Conservation (phyloP, 2,797 vertebrate genomes). For the Coilia nasus region DNA sequence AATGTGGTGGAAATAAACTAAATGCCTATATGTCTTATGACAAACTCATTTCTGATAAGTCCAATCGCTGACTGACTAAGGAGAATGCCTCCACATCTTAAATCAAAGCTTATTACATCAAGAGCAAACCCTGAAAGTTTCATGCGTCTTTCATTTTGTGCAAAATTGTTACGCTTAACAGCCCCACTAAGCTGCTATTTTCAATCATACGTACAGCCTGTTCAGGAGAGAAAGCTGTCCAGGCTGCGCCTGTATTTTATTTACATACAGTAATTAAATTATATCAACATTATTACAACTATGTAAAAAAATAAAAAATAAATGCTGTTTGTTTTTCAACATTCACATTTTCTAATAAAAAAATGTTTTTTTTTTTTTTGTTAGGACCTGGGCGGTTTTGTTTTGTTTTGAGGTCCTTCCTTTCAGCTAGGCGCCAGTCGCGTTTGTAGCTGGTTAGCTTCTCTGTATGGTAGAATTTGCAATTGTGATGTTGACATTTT, state of each 20-base stretch:
- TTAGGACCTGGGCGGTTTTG: slow-evolving; percentile 34
- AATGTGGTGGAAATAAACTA: no score
- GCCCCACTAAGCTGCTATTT: no score
- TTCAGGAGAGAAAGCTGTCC: neutral
- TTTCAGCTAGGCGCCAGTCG: slow-evolving; percentile 50
- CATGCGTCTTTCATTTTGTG: no score
- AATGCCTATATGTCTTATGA: no score
- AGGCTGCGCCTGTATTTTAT: neutral
- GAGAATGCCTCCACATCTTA: no score
- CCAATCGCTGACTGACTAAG: no score
- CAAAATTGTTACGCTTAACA: no score
- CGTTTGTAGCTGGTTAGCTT: slow-evolving; percentile 33
- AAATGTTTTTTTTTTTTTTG: slow-evolving; percentile 19
- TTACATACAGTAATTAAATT: neutral
- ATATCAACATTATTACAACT: neutral
- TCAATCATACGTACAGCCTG: no score
- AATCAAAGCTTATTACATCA: no score
- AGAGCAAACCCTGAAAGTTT: no score
- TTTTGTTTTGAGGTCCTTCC: slow-evolving; percentile 60
- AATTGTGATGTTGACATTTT: neutral
- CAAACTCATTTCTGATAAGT: no score
- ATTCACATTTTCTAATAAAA: neutral
- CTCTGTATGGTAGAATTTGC: neutral
- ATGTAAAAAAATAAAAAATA: neutral
- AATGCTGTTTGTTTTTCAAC: neutral